A percentile compares a stretch with the other conserved stretches of the same genome.
Conservation (phyloP, 2,888 invertebrate species). For the Lathronympha strigana region DNA sequence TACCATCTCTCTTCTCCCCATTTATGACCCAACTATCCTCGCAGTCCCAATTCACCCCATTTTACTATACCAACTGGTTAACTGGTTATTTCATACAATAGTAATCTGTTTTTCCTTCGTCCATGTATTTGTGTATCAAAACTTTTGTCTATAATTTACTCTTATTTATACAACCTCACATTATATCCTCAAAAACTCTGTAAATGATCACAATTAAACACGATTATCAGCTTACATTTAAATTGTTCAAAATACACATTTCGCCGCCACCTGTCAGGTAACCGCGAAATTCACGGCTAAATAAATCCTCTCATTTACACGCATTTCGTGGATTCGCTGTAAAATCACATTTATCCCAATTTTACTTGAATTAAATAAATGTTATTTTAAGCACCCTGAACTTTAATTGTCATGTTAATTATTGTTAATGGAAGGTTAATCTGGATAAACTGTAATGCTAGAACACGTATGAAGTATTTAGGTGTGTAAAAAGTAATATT, state of each 20-base stretch:
- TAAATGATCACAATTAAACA: not conserved
- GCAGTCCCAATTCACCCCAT: too few relatives aligned
- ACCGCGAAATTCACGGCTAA: conserved; percentile 12
- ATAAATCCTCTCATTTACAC: conserved; percentile 23
- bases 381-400: conserved; percentile 9
- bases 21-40: too few relatives aligned
- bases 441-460: too few relatives aligned
- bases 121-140: too few relatives aligned
- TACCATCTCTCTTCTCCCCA: too few relatives aligned
- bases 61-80: too few relatives aligned
- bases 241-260: conserved; percentile 19
- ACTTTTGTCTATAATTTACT: too few relatives aligned
- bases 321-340: not conserved
- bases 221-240: not conserved
- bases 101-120: too few relatives aligned
- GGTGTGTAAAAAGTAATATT: not conserved
- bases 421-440: not conserved
- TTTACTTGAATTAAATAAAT: conserved; percentile 25
- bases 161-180: too few relatives aligned
- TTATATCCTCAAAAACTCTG: not conserved
- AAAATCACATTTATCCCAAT: conserved; percentile 16
- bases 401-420: not conserved
- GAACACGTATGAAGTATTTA: not conserved
- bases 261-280: conserved; percentile 10
- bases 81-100: too few relatives aligned